phyloP scores from a whole-genome alignment of 2,888 invertebrate genomes.

The Anarsia innoxiella region DNA sequence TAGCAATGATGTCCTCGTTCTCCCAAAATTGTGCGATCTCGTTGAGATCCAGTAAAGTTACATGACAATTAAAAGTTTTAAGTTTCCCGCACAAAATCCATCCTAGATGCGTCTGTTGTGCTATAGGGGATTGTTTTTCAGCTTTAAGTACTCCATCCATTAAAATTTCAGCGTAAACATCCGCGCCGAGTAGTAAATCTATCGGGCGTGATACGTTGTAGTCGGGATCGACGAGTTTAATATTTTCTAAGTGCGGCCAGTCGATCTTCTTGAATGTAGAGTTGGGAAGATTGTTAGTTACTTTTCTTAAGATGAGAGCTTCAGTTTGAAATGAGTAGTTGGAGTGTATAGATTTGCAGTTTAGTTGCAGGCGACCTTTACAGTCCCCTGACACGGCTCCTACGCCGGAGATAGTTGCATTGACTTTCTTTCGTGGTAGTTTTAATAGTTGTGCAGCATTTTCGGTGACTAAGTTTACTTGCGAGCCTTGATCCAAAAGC shows the following conservation, averaged over 20 bases:
- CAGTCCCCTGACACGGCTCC: neutral
- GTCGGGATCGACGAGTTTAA: constrained; percentile 12
- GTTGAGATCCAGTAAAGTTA: constrained; percentile 8
- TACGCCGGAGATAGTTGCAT: neutral
- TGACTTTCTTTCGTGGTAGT: neutral
- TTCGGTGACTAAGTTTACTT: neutral
- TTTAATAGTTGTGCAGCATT: neutral
- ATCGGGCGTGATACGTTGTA: constrained; percentile 9
- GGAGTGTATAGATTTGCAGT: constrained; percentile 1
- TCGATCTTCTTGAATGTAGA: neutral
- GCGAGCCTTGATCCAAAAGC: too few species aligned
- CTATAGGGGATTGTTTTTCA: constrained; percentile 7
- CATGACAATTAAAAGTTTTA: constrained; percentile 15
- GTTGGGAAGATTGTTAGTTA: constrained; percentile 1
- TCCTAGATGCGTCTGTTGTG: constrained; percentile 15
- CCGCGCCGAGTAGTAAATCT: constrained; percentile 6
- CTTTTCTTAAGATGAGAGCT: constrained; percentile 2
- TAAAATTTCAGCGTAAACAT: constrained; percentile 5
- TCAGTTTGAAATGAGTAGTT: neutral
- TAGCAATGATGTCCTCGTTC: constrained; percentile 10
- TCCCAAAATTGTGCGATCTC: constrained; percentile 15
- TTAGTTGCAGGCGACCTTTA: neutral
- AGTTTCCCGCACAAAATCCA: too few species aligned
- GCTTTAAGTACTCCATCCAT: constrained; percentile 12
- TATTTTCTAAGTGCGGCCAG: constrained; percentile 1